A percentile compares a stretch with the other conserved stretches of the same genome.
phyloP scores from a whole-genome alignment of 1,140 invertebrate species.

The Drosophila kohkoa region DNA sequence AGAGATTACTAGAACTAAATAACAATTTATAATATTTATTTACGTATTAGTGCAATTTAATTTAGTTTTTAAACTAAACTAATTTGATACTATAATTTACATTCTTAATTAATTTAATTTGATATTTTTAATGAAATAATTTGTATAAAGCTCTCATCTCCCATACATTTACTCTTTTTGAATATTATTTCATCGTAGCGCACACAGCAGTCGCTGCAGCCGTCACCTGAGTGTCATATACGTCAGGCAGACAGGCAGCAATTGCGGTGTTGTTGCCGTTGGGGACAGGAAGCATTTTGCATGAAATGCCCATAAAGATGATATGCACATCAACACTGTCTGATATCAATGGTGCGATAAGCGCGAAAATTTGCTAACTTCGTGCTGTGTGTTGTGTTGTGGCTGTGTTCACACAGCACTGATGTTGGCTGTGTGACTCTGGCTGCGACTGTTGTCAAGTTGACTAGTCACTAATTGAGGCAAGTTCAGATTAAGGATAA shows the following conservation, averaged over 20 bases:
- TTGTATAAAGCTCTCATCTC: no score
- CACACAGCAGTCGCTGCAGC: neutral
- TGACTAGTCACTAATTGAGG: constrained; percentile 30
- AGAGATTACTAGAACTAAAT: no score
- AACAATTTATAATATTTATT: no score
- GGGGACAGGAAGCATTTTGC: constrained; percentile 74
- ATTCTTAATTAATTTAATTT: no score
- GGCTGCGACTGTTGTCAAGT: neutral
- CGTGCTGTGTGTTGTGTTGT: neutral
- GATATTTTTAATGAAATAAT: no score
- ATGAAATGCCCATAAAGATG: constrained; percentile 82
- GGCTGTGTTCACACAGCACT: neutral
- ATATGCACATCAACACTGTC: constrained; percentile 77
- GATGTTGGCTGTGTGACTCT: neutral
- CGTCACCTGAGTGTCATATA: neutral
- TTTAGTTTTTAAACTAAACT: no score
- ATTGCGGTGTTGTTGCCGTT: constrained; percentile 33
- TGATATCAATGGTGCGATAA: constrained; percentile 67
- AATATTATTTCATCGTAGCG: neutral
- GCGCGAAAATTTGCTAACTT: constrained; percentile 65
- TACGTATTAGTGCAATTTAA: no score
- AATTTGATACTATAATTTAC: no score
- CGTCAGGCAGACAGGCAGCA: neutral
- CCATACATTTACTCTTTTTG: neutral
- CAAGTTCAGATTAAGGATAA: constrained; percentile 33